Conservation (phyloP, 2,113 vertebrate species). For the Rhinoptilus africanus region DNA sequence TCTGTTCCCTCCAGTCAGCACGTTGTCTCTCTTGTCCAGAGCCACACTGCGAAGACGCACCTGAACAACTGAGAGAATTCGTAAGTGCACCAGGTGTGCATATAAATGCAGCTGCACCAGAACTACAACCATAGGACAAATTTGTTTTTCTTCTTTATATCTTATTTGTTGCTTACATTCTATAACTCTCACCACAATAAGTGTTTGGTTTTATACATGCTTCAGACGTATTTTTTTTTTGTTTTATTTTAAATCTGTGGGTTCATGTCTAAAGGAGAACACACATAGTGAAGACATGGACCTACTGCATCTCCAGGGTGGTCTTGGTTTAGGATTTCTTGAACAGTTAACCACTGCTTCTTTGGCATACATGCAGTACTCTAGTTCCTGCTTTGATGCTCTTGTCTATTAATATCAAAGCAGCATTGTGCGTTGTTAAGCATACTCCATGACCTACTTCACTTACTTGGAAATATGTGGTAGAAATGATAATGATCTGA, state of each 20-base stretch:
- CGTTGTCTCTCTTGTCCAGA: background rate
- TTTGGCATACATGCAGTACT: background rate
- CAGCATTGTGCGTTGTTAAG: background rate
- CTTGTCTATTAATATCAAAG: background rate
- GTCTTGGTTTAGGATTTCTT: background rate
- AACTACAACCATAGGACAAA: background rate
- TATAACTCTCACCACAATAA: background rate
- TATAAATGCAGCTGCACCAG: background rate
- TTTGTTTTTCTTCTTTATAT: background rate
- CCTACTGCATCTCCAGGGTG: background rate
- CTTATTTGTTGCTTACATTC: background rate
- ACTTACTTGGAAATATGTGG: background rate
- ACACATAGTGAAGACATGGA: background rate
- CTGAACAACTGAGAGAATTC: background rate
- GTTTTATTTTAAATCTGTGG: too few relatives aligned
- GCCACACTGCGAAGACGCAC: background rate
- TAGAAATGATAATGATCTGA: background rate
- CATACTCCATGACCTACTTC: background rate
- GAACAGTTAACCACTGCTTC: background rate
- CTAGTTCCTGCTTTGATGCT: background rate
- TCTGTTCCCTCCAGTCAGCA: background rate
- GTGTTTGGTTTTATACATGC: background rate
- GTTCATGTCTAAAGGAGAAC: background rate
- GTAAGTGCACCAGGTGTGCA: background rate
- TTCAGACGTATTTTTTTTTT: background rate